Conservation (phyloP, 2,113 vertebrate genomes). For the Brachionichthys hirsutus region DNA sequence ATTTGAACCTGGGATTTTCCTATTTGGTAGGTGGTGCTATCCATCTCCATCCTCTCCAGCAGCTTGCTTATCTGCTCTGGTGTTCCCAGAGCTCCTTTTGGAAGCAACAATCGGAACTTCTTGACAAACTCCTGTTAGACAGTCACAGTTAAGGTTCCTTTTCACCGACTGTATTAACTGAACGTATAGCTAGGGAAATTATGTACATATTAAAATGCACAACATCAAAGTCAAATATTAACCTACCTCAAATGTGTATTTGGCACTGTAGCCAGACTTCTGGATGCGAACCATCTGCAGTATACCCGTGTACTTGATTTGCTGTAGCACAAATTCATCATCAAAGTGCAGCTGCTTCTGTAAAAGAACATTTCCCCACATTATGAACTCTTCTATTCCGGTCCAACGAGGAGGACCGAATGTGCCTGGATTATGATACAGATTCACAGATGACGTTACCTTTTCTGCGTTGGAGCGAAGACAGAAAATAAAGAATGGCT, state of each 20-base stretch:
- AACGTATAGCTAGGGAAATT: too few relatives aligned
- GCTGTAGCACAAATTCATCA: slow-evolving; percentile 86
- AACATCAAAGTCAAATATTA: not conserved
- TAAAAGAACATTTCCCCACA: slow-evolving; percentile 5
- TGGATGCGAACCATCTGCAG: slow-evolving; percentile 87
- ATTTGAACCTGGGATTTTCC: slow-evolving; percentile 88
- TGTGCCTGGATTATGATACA: not conserved
- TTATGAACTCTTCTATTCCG: not conserved
- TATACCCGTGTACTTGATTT: slow-evolving; percentile 88
- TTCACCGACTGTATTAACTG: too few relatives aligned
- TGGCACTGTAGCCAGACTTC: slow-evolving; percentile 89
- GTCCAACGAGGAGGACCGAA: not conserved
- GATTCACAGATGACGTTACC: slow-evolving; percentile 66
- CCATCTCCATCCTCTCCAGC: slow-evolving; percentile 79
- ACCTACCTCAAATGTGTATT: slow-evolving; percentile 88
- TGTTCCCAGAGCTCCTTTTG: slow-evolving; percentile 76
- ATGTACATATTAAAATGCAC: not conserved
- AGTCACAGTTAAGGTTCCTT: not conserved
- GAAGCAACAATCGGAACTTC: slow-evolving; percentile 88
- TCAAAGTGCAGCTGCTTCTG: slow-evolving; percentile 92
- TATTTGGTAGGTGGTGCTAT: slow-evolving; percentile 86
- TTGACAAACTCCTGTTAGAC: slow-evolving; percentile 81
- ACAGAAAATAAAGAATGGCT: slow-evolving; percentile 93
- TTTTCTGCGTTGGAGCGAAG: slow-evolving; percentile 90
- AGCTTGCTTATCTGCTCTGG: slow-evolving; percentile 83